Conservation (phyloP, 2,113 vertebrate genomes). For the Pogonocichla stellata region DNA sequence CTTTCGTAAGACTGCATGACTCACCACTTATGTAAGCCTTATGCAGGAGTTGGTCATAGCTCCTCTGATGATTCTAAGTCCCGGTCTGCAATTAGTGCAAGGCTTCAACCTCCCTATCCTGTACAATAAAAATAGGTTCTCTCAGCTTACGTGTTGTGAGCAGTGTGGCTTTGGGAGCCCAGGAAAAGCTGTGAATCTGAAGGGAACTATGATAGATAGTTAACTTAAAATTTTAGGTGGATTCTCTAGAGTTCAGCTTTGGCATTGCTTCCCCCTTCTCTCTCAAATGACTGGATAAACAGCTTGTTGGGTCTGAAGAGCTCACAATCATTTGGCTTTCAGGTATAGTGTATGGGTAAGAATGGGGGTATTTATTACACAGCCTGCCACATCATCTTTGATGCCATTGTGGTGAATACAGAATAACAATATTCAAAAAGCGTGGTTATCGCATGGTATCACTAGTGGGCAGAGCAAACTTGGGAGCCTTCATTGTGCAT, state of each 20-base stretch:
- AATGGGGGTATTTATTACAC: neutral
- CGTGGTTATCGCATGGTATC: neutral
- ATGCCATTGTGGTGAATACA: neutral
- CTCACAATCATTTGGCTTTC: neutral
- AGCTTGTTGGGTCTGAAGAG: neutral
- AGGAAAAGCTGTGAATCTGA: neutral
- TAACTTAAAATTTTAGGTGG: neutral
- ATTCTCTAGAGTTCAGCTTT: neutral
- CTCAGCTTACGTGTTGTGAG: neutral
- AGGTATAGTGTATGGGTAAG: neutral
- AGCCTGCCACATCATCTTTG: neutral
- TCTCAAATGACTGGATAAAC: neutral
- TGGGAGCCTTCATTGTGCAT: neutral
- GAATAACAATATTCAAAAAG: neutral
- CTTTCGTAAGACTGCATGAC: constrained; percentile 46
- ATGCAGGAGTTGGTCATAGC: constrained; percentile 42
- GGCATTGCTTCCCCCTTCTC: neutral
- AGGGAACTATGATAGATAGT: neutral
- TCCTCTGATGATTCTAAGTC: constrained; percentile 38
- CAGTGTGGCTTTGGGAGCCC: constrained; percentile 13
- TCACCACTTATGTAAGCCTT: constrained; percentile 59
- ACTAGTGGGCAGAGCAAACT: neutral
- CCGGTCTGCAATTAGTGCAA: constrained; percentile 18
- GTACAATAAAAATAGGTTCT: constrained; percentile 9
- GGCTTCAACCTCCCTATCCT: constrained; percentile 6